phyloP scores from a whole-genome alignment of 2,797 vertebrate species.

The Lepilemur ruficaudatus region DNA sequence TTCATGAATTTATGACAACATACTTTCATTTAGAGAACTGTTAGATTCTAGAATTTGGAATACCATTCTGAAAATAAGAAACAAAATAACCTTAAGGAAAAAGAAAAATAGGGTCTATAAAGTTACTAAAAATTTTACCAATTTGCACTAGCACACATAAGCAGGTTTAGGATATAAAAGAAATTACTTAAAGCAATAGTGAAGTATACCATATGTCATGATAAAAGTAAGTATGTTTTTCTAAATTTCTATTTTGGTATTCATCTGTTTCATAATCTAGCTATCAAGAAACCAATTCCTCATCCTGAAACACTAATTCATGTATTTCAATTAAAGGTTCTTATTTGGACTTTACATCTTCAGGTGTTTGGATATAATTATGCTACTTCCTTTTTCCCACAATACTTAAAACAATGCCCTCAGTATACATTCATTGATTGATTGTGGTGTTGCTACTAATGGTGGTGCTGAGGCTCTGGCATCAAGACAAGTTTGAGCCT shows the following conservation, averaged over 20 bases:
- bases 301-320: slow-evolving; percentile 22
- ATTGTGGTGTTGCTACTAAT: neutral
- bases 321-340: neutral
- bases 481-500: neutral
- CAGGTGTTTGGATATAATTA: neutral
- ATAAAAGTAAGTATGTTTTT: slow-evolving; percentile 25
- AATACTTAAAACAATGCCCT: neutral
- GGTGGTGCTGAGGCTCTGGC: neutral
- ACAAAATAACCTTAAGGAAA: slow-evolving; percentile 25
- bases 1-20: slow-evolving; percentile 28
- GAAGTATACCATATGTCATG: neutral
- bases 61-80: slow-evolving; percentile 41
- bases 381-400: neutral
- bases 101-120: slow-evolving; percentile 27
- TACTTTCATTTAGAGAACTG: slow-evolving; percentile 33
- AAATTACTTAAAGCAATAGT: slow-evolving; percentile 12
- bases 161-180: slow-evolving; percentile 32
- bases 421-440: neutral
- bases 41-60: slow-evolving; percentile 41
- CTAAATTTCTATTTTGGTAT: slow-evolving; percentile 5
- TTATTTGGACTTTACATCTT: neutral
- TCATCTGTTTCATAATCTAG: slow-evolving; percentile 10
- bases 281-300: slow-evolving; percentile 5
- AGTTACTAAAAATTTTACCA: slow-evolving; percentile 9
- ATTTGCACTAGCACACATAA: slow-evolving; percentile 19